Evolutionary conservation across 2,113 vertebrate genomes (phyloP).

Genomic region (Haemorhous mexicanus): DNA sequence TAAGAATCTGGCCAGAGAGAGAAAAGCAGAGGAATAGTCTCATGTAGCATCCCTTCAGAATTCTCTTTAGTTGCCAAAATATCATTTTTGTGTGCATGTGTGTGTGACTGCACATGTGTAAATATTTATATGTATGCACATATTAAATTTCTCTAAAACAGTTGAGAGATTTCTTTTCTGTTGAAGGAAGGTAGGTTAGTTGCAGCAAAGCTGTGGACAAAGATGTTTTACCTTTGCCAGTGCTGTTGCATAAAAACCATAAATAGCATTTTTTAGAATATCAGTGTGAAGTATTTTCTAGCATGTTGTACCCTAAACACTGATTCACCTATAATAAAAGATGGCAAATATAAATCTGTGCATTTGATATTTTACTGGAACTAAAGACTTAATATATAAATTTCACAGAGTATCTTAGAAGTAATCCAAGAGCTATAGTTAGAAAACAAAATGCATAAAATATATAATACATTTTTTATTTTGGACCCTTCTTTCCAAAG

Average conservation of each 20-base stretch:
- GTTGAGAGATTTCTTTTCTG: neutral
- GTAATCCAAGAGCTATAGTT: neutral
- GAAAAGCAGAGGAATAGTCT: neutral
- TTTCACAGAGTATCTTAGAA: neutral
- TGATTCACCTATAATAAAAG: neutral
- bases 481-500: neutral
- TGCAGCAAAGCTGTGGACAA: neutral
- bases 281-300: neutral
- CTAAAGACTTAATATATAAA: neutral
- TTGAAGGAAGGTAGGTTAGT: neutral
- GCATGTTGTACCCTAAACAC: neutral
- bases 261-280: neutral
- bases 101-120: neutral
- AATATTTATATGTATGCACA: neutral
- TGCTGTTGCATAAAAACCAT: neutral
- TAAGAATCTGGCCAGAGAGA: neutral
- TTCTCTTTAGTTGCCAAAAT: neutral
- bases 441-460: neutral
- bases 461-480: neutral
- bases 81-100: neutral
- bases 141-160: neutral
- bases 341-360: neutral
- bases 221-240: neutral
- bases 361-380: neutral
- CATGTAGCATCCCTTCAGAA: neutral